phyloP scores from a whole-genome alignment of 2,113 vertebrate genomes.

The Gallinago jamesoni region DNA sequence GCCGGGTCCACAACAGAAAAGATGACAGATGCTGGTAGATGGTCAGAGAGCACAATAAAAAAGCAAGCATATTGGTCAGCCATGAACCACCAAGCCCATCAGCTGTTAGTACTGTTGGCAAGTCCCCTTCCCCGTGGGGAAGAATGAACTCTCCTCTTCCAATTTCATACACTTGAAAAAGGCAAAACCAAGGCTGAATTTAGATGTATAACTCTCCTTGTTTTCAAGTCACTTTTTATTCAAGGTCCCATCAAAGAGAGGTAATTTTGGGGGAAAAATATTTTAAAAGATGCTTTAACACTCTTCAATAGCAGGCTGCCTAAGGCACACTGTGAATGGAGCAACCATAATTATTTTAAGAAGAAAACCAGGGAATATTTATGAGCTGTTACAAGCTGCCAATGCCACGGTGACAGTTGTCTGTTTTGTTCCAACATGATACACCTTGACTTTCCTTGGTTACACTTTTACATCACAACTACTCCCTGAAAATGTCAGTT shows the following conservation, averaged over 20 bases:
- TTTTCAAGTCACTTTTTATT: not conserved
- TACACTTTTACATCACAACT: not conserved
- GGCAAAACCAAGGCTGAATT: not conserved
- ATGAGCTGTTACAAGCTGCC: not conserved
- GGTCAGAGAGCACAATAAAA: not conserved
- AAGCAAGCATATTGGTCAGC: not conserved
- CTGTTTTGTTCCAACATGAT: not conserved
- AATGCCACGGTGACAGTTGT: not conserved
- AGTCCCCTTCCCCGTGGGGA: not conserved
- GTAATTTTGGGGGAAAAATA: not conserved
- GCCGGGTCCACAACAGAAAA: not conserved
- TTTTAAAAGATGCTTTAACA: not conserved
- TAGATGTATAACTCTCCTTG: not conserved
- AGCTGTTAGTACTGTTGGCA: not conserved
- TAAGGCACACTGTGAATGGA: not conserved
- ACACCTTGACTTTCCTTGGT: not conserved
- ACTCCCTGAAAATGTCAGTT: not conserved
- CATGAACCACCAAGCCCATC: not conserved
- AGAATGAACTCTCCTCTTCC: not conserved
- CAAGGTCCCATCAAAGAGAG: not conserved
- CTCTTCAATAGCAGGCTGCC: not conserved
- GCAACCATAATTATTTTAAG: not conserved
- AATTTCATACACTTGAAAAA: not conserved
- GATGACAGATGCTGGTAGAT: not conserved
- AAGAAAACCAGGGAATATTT: not conserved